A percentile compares a stretch with the other conserved stretches of the same genome.
Evolutionary conservation across 35 echinoderm and acorn worm genomes (phyloP).

Genomic region (Lytechinus pictus): DNA sequence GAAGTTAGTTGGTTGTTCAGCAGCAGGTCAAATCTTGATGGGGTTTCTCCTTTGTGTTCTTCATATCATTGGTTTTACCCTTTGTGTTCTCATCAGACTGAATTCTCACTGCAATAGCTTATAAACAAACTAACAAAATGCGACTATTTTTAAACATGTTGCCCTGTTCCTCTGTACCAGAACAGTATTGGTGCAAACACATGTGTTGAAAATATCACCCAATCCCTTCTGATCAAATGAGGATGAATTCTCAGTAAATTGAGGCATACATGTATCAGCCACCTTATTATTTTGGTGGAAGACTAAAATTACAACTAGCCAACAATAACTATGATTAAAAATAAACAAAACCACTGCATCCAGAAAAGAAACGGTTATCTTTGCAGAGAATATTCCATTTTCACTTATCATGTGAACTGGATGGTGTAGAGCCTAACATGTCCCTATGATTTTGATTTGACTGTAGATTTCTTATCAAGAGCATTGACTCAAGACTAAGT

Average conservation of each 20-base stretch:
- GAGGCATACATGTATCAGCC: too few relatives aligned
- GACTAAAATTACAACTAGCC: background rate
- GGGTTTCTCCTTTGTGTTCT: background rate
- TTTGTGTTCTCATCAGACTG: conserved; percentile 3
- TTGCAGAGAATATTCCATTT: too few relatives aligned
- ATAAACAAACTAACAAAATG: background rate
- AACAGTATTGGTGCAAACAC: background rate
- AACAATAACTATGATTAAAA: background rate
- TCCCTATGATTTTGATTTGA: too few relatives aligned
- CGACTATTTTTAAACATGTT: background rate
- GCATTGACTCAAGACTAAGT: conserved; percentile 1
- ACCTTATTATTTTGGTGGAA: too few relatives aligned
- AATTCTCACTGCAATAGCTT: background rate
- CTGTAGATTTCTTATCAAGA: background rate
- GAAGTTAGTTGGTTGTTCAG: background rate
- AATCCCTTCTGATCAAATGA: too few relatives aligned
- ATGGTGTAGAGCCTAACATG: too few relatives aligned
- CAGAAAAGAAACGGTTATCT: too few relatives aligned
- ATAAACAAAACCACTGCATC: too few relatives aligned
- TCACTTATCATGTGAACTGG: too few relatives aligned
- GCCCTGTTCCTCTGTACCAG: background rate
- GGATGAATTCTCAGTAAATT: too few relatives aligned
- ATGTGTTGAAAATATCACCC: too few relatives aligned
- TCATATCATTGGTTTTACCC: background rate
- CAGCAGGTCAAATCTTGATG: conserved; percentile 24